Evolutionary conservation across 2,113 vertebrate genomes (phyloP), one percentile per base, ranked within the genome.

Genomic region (Perca flavescens): DNA sequence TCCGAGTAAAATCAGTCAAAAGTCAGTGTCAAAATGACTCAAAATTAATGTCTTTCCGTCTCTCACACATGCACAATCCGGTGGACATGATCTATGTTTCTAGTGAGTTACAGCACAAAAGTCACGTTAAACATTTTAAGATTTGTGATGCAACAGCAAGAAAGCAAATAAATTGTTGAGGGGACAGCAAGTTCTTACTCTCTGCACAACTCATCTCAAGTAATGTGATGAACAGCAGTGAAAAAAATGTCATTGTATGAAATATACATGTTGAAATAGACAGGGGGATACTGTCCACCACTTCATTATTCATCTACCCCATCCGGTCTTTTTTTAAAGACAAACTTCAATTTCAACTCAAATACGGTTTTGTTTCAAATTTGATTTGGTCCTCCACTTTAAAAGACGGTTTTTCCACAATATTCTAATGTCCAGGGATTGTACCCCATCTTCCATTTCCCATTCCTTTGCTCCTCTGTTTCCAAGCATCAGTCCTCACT

Each of bases 141-240:
- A 81, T 86, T 31, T 81, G 77, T 91, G 87, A 90, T 89, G 90
- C 83, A 89, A 90, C 22, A 60, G 65, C 64, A 75, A 63, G 88
- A 91, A 93, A 91, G 79, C 76, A 86, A 86, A 89, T 62, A 86
- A 67, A 82, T 75, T 78, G 58, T 77, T 49, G 43, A 56, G 53
- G 22, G 80, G 53, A 50, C 34, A 72, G 68, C 40, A 34, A 66
- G 54, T 2, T 74, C 9, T 36, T 52, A 50, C 19, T 77, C 52
- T 64, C 46, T 75, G 15, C 65, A 22, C 46, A 67, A 74, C 56
- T 65, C 58, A 50, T 25, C 72, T 61, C 17, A 64, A 73, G 25
- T 50, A 53, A 71, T 60, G 31, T 57, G 34, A 71, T 72, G 31
- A 82, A 75, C 13, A 63, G 34, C 19, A 16, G 40, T 68, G 36